Evolutionary conservation across 2,113 vertebrate species (phyloP).

Genomic region (Bubo blakistoni): DNA sequence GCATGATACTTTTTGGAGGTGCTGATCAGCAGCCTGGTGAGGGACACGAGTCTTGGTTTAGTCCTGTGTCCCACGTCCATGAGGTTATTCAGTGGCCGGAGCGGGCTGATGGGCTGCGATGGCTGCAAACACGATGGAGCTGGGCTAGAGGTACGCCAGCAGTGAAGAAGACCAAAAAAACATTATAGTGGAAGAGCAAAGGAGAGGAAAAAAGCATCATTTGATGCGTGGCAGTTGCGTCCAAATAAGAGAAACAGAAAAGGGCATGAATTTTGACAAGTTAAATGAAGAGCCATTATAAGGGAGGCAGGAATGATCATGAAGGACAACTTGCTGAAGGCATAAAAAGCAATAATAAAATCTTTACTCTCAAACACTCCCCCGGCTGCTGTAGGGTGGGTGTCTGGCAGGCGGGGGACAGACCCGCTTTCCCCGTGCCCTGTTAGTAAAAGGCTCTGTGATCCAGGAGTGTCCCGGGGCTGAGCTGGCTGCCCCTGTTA

Average conservation of each 20-base stretch:
- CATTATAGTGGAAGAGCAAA: not conserved
- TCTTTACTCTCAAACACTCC: accelerated
- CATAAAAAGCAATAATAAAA: not conserved
- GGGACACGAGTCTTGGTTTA: not conserved
- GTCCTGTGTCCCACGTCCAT: not conserved
- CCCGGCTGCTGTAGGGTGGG: not conserved
- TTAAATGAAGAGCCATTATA: not conserved
- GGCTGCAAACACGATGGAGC: not conserved
- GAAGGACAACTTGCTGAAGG: not conserved
- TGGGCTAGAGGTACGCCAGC: not conserved
- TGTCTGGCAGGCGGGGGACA: not conserved
- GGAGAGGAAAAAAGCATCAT: not conserved
- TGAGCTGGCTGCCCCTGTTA: not conserved
- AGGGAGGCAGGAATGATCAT: not conserved
- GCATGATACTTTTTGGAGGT: not conserved
- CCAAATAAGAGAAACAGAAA: not conserved
- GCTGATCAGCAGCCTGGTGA: not conserved
- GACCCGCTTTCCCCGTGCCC: accelerated
- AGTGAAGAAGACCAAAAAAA: not conserved
- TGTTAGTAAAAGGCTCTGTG: not conserved
- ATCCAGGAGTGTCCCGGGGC: not conserved
- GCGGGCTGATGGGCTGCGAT: not conserved
- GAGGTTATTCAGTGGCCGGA: not conserved
- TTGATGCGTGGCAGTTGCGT: not conserved
- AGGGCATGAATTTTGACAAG: not conserved